Conservation (phyloP, 2,888 invertebrate species). For the Gibbula magus region DNA sequence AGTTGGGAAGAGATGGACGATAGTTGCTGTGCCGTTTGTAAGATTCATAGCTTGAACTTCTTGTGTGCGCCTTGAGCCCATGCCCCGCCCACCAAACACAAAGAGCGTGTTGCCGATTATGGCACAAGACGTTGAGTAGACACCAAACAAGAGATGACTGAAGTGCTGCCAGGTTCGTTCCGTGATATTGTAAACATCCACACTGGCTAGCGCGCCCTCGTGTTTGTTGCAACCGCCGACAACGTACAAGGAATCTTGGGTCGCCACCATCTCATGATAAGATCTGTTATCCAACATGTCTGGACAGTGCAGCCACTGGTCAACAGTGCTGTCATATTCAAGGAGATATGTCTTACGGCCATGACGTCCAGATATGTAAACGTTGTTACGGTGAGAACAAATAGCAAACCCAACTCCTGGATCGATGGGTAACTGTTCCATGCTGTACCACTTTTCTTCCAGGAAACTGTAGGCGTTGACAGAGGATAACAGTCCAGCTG, state of each 20-base stretch:
- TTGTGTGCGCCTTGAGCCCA: constrained; percentile 39
- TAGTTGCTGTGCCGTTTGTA: constrained; percentile 37
- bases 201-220: constrained; percentile 39
- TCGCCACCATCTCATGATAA: constrained; percentile 47
- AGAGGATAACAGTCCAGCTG: constrained; percentile 44
- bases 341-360: constrained; percentile 43
- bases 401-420: constrained; percentile 49
- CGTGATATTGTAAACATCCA: constrained; percentile 39
- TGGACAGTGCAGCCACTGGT: constrained; percentile 43
- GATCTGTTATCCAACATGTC: constrained; percentile 46
- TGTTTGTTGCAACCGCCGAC: constrained; percentile 49
- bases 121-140: constrained; percentile 48
- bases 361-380: constrained; percentile 48
- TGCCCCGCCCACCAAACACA: constrained; percentile 48
- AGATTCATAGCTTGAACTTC: constrained; percentile 48
- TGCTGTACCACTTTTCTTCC: constrained; percentile 41
- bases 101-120: constrained; percentile 42
- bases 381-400: constrained; percentile 42
- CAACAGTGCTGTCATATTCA: constrained; percentile 40
- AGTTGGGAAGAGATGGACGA: constrained; percentile 39
- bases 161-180: constrained; percentile 41
- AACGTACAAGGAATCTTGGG: constrained; percentile 39
- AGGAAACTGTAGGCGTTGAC: constrained; percentile 50
- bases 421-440: constrained; percentile 44
- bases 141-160: constrained; percentile 42